Evolutionary conservation across 2,797 vertebrate species (phyloP).

Genomic region (Rhodeus uyekii): DNA sequence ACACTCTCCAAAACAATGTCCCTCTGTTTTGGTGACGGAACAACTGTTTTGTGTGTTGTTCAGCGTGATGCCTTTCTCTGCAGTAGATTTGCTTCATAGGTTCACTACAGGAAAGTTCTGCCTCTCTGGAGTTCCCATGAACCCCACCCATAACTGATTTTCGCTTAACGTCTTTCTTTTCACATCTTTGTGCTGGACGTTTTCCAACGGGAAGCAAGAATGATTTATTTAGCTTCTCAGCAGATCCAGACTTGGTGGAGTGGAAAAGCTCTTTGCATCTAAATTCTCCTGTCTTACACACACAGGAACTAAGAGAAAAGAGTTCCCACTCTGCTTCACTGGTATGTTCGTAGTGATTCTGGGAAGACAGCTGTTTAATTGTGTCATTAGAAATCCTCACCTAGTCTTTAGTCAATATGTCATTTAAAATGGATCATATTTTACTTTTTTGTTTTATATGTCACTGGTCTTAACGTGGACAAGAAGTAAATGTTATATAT

Average conservation of each 20-base stretch:
- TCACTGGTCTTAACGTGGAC: too few relatives aligned
- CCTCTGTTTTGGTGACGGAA: conserved; percentile 53
- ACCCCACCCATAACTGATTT: conserved; percentile 25
- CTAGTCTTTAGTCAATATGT: background rate
- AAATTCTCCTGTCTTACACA: conserved; percentile 6
- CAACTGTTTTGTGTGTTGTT: conserved; percentile 13
- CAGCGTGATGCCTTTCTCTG: conserved; percentile 5
- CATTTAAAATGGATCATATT: background rate
- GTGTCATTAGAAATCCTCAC: background rate
- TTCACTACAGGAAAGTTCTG: conserved; percentile 35
- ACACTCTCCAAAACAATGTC: conserved; percentile 60
- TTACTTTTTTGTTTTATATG: background rate
- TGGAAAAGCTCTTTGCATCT: conserved; percentile 7
- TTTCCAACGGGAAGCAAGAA: conserved; percentile 12
- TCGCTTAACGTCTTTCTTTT: conserved; percentile 26
- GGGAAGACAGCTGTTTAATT: conserved; percentile 10
- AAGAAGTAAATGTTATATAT: too few relatives aligned
- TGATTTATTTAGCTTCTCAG: conserved; percentile 11
- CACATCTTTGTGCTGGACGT: background rate
- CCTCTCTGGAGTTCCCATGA: conserved; percentile 26
- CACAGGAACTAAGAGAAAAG: background rate
- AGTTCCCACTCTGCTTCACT: conserved; percentile 5
- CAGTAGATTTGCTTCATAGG: conserved; percentile 7
- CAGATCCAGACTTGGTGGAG: conserved; percentile 18
- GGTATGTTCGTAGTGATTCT: background rate